Base-by-base conservation (phyloP, 2,797 vertebrate species). In the Fundulus diaphanus region DNA sequence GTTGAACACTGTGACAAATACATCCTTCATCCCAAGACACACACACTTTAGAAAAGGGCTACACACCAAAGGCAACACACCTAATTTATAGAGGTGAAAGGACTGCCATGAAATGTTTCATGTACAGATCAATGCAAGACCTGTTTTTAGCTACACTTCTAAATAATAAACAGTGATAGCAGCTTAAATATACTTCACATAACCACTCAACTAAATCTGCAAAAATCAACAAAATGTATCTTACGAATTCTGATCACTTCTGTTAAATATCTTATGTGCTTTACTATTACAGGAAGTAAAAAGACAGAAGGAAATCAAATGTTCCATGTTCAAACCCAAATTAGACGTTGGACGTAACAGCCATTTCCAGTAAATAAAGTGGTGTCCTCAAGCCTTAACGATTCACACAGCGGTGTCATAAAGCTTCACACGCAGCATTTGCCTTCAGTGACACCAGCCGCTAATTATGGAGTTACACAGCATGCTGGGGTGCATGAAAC, bases 401-500 rank as follows among this genome's bases (percentile, higher is more conserved):
- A 37, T 56, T 61, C 76, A 77, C 70, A 72, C 44, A 48, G 61
- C 7, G 54, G 72, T 74, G 66, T 67, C 72, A 63, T 35, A 12
- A 59, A 29, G 65, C 49, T 68, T 76, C 52, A 83, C 42, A 68
- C 18, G 49, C 31, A 73, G 68, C 56, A 74, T 79, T 77, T 79
- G 79, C 80, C 82, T 78, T 78, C 72, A 74, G 82, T 84, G 83
- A 87, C 88, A 90, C 81, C 54, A 66, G 82, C 76, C 73, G 66
- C 77, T 91, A 82, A 91, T 91, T 90, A 91, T 46, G 73, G 72
- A 84, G 86, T 78, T 81, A 72, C 61, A 77, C 71, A 85, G 74
- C 79, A 77, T 72, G 65, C 87, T 29, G 35, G 72, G 75, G 82
- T 1, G 59, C 80, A 80, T 66, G 78, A 74, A 73, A 78, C 82